phyloP scores from a whole-genome alignment of 2,113 vertebrate genomes.

The Himantopus leucocephalus region DNA sequence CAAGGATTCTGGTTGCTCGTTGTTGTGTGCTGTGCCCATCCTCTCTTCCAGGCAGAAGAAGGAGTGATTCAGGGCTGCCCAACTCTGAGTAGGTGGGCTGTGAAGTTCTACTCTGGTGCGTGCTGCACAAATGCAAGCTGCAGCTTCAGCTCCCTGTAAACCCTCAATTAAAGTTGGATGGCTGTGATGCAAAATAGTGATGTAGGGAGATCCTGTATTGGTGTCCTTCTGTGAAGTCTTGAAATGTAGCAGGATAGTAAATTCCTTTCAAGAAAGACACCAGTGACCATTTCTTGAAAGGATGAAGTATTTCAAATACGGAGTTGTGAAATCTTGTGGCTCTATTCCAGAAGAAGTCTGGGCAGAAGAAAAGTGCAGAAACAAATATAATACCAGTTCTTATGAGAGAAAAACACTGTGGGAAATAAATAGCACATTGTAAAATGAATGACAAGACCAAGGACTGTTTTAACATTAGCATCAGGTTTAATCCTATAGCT shows the following conservation, averaged over 20 bases:
- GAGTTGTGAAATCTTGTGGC: neutral
- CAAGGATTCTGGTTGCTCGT: neutral
- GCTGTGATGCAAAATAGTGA: neutral
- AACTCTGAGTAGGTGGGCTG: neutral
- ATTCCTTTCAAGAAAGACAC: neutral
- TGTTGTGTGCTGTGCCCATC: neutral
- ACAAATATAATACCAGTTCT: neutral
- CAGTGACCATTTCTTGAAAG: neutral
- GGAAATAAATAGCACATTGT: neutral
- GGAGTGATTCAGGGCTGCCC: neutral
- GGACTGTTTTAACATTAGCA: neutral
- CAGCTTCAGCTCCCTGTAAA: neutral
- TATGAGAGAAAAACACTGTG: neutral
- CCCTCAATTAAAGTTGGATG: neutral
- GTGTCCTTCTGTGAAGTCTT: neutral
- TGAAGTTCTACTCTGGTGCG: neutral
- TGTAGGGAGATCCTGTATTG: accelerated
- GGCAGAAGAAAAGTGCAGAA: neutral
- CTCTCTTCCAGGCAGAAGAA: neutral
- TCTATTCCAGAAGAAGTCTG: neutral
- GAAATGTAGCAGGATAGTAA: neutral
- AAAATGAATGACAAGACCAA: neutral
- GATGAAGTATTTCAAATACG: neutral
- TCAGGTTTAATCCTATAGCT: neutral
- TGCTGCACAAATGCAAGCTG: neutral